phyloP scores from a whole-genome alignment of 2,797 vertebrate species.

The Propithecus deckenii region DNA sequence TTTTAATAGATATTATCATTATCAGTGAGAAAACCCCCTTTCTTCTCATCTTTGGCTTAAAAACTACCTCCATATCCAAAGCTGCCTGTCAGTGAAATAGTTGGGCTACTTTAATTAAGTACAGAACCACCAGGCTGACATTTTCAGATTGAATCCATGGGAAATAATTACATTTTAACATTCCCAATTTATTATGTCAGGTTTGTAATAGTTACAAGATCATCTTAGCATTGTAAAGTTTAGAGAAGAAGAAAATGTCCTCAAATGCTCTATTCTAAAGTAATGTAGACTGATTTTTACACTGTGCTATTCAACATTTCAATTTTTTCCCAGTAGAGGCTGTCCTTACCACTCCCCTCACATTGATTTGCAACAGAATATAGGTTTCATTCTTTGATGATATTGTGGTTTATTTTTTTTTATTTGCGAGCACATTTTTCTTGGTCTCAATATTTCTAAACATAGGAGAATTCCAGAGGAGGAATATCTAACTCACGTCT shows the following conservation, averaged over 20 bases:
- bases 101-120: conserved; percentile 24
- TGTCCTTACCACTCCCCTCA: background rate
- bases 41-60: background rate
- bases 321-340: background rate
- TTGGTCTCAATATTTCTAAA: background rate
- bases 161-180: conserved; percentile 69
- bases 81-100: conserved; percentile 7
- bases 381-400: background rate
- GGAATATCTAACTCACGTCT: background rate
- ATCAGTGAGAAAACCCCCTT: background rate
- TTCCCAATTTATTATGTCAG: conserved; percentile 57
- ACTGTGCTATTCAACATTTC: background rate
- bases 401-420: background rate
- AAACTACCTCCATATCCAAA: background rate
- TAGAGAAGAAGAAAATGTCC: background rate
- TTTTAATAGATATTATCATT: conserved; percentile 34
- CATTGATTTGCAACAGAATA: background rate
- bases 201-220: conserved; percentile 49
- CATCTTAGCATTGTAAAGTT: conserved; percentile 55
- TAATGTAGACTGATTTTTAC: background rate
- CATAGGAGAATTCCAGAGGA: background rate
- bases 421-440: background rate
- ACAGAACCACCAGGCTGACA: conserved; percentile 22
- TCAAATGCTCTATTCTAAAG: background rate
- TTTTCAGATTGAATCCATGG: conserved; percentile 61